phyloP scores from a whole-genome alignment of 92 coral and sea anemone species.

The Epizoanthus rinbou region DNA sequence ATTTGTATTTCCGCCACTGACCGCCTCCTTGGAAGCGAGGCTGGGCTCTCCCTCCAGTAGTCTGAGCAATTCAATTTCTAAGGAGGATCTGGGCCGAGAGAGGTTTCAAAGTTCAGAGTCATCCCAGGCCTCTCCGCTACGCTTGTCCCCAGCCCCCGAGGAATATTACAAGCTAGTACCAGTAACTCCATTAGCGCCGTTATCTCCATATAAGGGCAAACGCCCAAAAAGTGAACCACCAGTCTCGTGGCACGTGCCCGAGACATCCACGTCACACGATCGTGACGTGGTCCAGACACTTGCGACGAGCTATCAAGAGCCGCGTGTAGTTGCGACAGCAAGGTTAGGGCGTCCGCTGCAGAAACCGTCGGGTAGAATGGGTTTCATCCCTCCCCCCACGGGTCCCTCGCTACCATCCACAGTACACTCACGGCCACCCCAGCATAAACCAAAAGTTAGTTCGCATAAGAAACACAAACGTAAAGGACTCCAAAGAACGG shows the following conservation, averaged over 20 bases:
- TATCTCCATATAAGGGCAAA: constrained; percentile 57
- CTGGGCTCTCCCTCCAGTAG: constrained; percentile 11
- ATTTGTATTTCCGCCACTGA: constrained; percentile 25
- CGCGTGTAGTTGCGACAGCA: constrained; percentile 71
- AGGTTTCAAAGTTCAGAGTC: constrained; percentile 42
- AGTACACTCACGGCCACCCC: constrained; percentile 8
- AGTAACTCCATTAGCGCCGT: constrained; percentile 67
- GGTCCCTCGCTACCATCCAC: constrained; percentile 19
- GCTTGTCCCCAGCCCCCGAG: constrained; percentile 89
- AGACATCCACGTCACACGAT: constrained; percentile 68
- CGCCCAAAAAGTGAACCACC: constrained; percentile 52
- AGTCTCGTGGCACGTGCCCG: constrained; percentile 82
- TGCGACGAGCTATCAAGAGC: constrained; percentile 71
- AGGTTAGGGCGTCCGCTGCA: constrained; percentile 40
- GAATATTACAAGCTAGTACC: constrained; percentile 86
- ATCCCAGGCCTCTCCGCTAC: constrained; percentile 67
- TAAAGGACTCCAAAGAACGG: constrained; percentile 23
- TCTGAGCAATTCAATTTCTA: constrained; percentile 21
- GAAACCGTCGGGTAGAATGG: constrained; percentile 28
- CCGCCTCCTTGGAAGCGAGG: constrained; percentile 18
- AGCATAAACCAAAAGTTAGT: constrained; percentile 13
- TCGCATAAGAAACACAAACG: constrained; percentile 16
- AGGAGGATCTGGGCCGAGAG: constrained; percentile 43
- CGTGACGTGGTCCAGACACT: constrained; percentile 82
- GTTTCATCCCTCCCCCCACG: constrained; percentile 26